These are phyloP conservation scores for Apteryx mantelli DNA, from an alignment of 2,113 vertebrate genomes.

Conservation along the genomic window DNA sequence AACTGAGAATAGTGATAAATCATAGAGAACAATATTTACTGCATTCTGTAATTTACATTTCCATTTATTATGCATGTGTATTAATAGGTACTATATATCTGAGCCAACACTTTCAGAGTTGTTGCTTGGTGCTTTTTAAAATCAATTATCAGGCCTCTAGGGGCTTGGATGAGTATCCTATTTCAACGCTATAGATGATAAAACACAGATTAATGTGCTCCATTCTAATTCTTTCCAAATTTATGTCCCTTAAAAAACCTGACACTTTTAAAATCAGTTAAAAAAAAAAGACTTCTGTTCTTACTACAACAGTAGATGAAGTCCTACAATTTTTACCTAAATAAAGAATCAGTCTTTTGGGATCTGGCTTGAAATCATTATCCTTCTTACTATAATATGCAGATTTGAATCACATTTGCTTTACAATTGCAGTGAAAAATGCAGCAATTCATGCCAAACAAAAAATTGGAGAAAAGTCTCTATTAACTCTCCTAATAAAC, in stretches of 20 bases:
- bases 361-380: background rate
- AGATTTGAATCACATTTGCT: background rate
- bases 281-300: background rate
- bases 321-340: background rate
- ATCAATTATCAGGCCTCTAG: background rate
- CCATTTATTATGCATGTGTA: background rate
- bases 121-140: background rate
- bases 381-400: background rate
- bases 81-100: background rate
- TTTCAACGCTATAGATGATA: background rate
- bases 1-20: background rate
- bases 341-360: background rate
- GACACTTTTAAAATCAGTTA: background rate
- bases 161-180: no score
- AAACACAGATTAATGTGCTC: background rate
- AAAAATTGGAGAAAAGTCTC: background rate
- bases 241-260: background rate
- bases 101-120: background rate
- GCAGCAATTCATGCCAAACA: background rate
- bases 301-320: background rate
- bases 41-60: background rate
- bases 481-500: conserved; percentile 2
- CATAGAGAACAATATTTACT: background rate
- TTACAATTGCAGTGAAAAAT: background rate
- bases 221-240: background rate